These are phyloP conservation scores for Erebia ligea DNA, from an alignment of 2,888 invertebrate species.

Conservation along the genomic window DNA sequence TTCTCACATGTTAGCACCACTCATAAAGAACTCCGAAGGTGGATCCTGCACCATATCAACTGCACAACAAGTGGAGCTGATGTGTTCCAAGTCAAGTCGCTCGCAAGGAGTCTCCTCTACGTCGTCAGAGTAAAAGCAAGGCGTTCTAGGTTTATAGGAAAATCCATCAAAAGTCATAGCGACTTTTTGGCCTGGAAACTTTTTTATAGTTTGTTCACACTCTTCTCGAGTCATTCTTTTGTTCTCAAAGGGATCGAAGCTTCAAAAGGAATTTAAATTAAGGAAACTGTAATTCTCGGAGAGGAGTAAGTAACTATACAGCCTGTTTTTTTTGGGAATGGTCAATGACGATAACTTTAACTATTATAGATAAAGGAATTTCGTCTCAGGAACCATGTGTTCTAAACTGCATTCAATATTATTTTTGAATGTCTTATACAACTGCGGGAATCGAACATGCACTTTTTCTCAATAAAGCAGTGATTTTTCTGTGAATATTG, in stretches of 20 bases:
- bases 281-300: background rate
- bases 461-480: no score
- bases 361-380: no score
- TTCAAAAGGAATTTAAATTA: constrained; percentile 19
- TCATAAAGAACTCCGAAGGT: constrained; percentile 15
- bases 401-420: no score
- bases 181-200: constrained; percentile 21
- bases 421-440: no score
- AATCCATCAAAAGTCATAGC: constrained; percentile 36
- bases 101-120: constrained; percentile 19
- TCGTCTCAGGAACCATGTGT: no score
- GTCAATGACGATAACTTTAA: no score
- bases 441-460: no score
- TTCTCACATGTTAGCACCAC: constrained; percentile 27
- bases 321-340: no score
- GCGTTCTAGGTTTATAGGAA: constrained; percentile 31
- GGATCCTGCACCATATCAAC: constrained; percentile 13
- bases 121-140: constrained; percentile 18
- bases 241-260: constrained; percentile 13
- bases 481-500: no score
- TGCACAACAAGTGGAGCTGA: constrained; percentile 18
- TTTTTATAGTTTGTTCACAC: constrained; percentile 22
- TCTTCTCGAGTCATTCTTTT: constrained; percentile 21
- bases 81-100: constrained; percentile 18
- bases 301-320: no score